These are phyloP conservation scores for Sander lucioperca DNA, from an alignment of 2,113 vertebrate species.

Conservation along the genomic window DNA sequence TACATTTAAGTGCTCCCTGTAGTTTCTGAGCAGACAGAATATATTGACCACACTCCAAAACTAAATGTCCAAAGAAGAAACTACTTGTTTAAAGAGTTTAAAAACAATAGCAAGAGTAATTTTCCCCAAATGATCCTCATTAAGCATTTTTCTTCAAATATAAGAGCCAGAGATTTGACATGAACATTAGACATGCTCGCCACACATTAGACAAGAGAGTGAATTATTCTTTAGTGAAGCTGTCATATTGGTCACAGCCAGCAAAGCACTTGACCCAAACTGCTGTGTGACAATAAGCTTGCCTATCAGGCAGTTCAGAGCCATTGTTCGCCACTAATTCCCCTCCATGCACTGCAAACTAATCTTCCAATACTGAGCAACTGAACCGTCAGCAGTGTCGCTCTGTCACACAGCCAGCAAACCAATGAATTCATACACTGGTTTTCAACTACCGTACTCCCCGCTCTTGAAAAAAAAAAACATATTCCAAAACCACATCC, in stretches of 20 bases:
- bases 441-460: background rate
- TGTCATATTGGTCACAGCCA: constrained; percentile 30
- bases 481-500: background rate
- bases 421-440: background rate
- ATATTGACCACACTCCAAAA: background rate
- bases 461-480: background rate
- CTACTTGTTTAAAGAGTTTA: background rate
- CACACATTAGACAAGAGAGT: background rate
- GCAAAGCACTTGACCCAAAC: constrained; percentile 49
- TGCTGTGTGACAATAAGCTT: constrained; percentile 63
- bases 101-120: background rate
- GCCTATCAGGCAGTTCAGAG: constrained; percentile 69
- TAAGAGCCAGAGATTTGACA: background rate
- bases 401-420: constrained; percentile 56
- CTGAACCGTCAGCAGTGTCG: constrained; percentile 76
- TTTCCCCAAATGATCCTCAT: background rate
- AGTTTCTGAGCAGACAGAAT: background rate
- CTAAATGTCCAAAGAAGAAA: background rate
- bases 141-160: background rate
- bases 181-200: background rate
- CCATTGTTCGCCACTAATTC: constrained; percentile 76
- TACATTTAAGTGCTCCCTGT: background rate
- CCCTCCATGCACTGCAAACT: constrained; percentile 48
- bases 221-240: constrained; percentile 2
- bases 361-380: constrained; percentile 62